Evolutionary conservation across 1,140 invertebrate species (phyloP).

Genomic region (Micrasema longulum): DNA sequence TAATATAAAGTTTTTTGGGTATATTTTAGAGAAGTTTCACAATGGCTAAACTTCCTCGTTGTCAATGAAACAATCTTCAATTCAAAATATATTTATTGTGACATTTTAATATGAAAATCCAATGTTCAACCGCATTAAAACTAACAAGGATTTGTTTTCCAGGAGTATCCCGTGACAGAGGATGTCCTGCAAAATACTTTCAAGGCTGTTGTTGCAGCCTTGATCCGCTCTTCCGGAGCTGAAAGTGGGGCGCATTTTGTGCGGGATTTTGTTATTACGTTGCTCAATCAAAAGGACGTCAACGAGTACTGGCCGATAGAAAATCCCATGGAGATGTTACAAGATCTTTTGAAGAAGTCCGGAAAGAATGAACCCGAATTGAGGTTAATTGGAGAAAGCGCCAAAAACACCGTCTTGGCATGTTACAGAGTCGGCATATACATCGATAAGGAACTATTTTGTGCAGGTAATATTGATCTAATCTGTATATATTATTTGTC

Average conservation of each 20-base stretch:
- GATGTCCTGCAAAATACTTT: constrained; percentile 80
- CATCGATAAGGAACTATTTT: constrained; percentile 82
- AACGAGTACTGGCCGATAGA: constrained; percentile 84
- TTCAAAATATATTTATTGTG: too few species aligned
- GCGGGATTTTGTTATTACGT: constrained; percentile 86
- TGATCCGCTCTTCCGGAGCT: constrained; percentile 74
- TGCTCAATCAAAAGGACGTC: constrained; percentile 84
- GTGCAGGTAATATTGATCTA: constrained; percentile 77
- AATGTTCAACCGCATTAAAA: too few species aligned
- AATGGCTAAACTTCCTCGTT: too few species aligned
- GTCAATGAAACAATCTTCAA: too few species aligned
- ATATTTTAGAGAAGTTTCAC: too few species aligned
- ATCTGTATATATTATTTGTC: constrained; percentile 43
- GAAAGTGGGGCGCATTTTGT: constrained; percentile 80
- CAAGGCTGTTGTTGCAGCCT: constrained; percentile 83
- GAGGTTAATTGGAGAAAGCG: constrained; percentile 82
- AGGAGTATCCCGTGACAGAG: constrained; percentile 82
- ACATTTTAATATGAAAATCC: too few species aligned
- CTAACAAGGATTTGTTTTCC: too few species aligned
- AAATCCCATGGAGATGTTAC: constrained; percentile 80
- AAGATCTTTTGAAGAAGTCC: constrained; percentile 69
- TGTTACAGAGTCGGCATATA: constrained; percentile 90
- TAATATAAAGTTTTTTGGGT: too few species aligned
- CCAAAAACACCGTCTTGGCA: constrained; percentile 82
- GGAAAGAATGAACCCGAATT: constrained; percentile 74